phyloP scores from a whole-genome alignment of 1,140 invertebrate genomes.

The Aleiodes sp. region DNA sequence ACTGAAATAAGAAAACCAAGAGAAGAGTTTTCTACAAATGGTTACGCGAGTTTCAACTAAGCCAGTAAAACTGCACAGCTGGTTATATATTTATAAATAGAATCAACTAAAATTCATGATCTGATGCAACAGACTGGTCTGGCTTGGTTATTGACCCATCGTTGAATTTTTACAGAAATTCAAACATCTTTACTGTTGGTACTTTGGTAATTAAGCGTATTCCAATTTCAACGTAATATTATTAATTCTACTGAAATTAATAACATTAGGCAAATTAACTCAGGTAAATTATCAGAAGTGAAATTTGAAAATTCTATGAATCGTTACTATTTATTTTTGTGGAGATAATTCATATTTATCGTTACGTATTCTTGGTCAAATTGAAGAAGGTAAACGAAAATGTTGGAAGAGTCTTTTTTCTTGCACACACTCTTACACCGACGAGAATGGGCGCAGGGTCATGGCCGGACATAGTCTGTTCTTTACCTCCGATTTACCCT shows the following conservation, averaged over 20 bases:
- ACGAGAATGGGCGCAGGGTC: conserved; percentile 53
- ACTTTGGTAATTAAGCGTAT: too few species aligned
- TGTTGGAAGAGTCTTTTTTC: too few species aligned
- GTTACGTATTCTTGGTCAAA: neutral
- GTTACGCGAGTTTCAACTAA: conserved; percentile 29
- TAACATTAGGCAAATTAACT: too few species aligned
- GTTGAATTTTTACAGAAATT: too few species aligned
- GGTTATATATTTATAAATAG: conserved; percentile 41
- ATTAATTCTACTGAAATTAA: too few species aligned
- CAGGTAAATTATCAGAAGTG: too few species aligned
- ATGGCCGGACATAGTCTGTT: conserved; percentile 65
- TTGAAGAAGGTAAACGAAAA: neutral
- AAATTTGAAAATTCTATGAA: too few species aligned
- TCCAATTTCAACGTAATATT: too few species aligned
- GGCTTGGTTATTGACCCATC: neutral
- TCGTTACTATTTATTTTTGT: too few species aligned
- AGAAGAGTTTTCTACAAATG: conserved; percentile 27
- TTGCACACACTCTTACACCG: neutral
- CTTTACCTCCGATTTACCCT: conserved; percentile 38
- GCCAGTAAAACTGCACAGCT: conserved; percentile 33
- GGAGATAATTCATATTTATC: too few species aligned
- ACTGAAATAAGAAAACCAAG: neutral
- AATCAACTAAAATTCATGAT: conserved; percentile 45
- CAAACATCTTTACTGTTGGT: too few species aligned
- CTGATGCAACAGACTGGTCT: conserved; percentile 53